A percentile compares a stretch with the other conserved stretches of the same genome.
Conservation (phyloP, 2,888 invertebrate genomes). For the Acrobasis repandana region DNA sequence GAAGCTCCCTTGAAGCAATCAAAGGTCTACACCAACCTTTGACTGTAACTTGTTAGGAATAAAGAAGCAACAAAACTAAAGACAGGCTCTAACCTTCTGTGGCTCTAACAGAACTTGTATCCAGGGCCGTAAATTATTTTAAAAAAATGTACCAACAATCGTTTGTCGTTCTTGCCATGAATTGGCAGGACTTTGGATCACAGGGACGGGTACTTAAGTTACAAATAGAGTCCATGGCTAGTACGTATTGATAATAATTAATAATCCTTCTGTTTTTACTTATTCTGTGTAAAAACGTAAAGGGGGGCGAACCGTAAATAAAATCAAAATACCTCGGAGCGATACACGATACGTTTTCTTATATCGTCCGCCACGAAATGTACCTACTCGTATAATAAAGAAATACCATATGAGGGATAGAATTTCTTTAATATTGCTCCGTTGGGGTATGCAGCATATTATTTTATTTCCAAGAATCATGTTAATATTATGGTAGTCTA, state of each 20-base stretch:
- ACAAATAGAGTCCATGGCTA: no score
- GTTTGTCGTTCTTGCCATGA: no score
- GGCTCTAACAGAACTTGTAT: no score
- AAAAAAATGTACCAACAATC: no score
- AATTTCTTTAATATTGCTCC: slow-evolving; percentile 9
- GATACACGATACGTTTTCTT: slow-evolving; percentile 25
- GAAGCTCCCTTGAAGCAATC: no score
- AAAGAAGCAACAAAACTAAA: no score
- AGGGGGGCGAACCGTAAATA: slow-evolving; percentile 33
- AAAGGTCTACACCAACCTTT: no score
- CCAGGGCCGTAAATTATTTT: no score
- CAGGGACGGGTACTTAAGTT: no score
- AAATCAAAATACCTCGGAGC: slow-evolving; percentile 30
- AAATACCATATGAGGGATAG: slow-evolving; percentile 14
- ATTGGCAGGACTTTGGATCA: no score
- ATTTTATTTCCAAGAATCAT: neutral
- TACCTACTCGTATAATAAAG: slow-evolving; percentile 21
- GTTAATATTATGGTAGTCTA: neutral
- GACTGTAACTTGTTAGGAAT: no score
- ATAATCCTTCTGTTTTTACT: neutral
- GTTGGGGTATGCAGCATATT: slow-evolving; percentile 2
- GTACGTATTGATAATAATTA: neutral
- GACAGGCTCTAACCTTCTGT: no score
- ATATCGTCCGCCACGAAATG: slow-evolving; percentile 18
- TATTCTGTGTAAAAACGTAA: slow-evolving; percentile 22